Conservation (phyloP, 2,797 vertebrate species). For the Tarsius wallacei region DNA sequence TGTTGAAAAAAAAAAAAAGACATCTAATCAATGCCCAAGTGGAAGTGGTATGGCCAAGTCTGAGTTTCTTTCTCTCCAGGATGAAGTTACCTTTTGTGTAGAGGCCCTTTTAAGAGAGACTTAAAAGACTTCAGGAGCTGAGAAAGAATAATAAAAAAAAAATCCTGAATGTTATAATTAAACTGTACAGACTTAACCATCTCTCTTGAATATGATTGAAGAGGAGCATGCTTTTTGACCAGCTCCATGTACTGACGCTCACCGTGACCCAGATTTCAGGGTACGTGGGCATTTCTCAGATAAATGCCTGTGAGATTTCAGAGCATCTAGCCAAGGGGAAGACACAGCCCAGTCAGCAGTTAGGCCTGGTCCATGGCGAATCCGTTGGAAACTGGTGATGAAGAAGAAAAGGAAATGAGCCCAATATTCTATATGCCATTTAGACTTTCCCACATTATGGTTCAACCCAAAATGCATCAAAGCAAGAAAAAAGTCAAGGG, state of each 20-base stretch:
- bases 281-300: conserved; percentile 72
- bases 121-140: conserved; percentile 85
- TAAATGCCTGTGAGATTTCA: conserved; percentile 73
- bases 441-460: neutral
- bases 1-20: conserved; percentile 84
- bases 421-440: neutral
- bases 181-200: conserved; percentile 78
- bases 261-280: conserved; percentile 87
- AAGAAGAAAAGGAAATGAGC: neutral
- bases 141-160: conserved; percentile 87
- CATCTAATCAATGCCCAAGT: conserved; percentile 91
- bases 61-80: conserved; percentile 88
- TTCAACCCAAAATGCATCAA: conserved; percentile 18
- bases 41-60: conserved; percentile 89
- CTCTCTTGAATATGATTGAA: conserved; percentile 73
- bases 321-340: conserved; percentile 76
- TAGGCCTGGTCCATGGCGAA: neutral
- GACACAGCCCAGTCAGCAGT: neutral
- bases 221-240: conserved; percentile 50
- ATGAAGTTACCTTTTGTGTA: conserved; percentile 90
- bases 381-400: neutral
- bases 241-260: conserved; percentile 6
- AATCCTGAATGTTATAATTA: conserved; percentile 86
- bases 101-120: conserved; percentile 87
- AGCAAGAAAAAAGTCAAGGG: neutral